phyloP scores from a whole-genome alignment of 2,888 invertebrate species.

The Hypercompe scribonia region DNA sequence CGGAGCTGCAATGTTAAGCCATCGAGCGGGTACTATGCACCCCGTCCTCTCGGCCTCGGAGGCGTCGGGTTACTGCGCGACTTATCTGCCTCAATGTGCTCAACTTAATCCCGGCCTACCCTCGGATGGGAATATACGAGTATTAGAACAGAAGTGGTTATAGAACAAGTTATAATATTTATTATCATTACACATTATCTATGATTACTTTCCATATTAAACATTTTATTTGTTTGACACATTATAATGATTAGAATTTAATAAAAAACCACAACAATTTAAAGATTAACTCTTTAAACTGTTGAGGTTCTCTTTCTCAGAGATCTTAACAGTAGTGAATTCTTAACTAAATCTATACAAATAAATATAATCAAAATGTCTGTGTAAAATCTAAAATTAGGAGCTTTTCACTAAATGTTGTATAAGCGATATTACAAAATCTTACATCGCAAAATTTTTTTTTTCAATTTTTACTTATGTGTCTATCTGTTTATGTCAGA shows the following conservation, averaged over 20 bases:
- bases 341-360: no score
- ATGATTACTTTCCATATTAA: background rate
- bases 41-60: background rate
- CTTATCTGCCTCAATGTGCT: slow-evolving; percentile 9
- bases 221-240: no score
- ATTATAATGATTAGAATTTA: background rate
- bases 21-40: slow-evolving; percentile 11
- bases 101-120: slow-evolving; percentile 17
- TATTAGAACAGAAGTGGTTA: slow-evolving; percentile 11
- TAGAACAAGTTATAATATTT: background rate
- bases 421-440: no score
- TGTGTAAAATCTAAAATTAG: no score
- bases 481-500: no score
- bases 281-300: no score
- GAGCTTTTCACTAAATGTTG: no score
- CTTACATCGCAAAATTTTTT: no score
- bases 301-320: no score
- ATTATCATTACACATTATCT: background rate
- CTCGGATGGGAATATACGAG: slow-evolving; percentile 14
- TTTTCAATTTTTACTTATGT: no score
- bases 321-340: no score
- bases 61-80: slow-evolving; percentile 4
- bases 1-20: slow-evolving; percentile 39
- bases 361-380: no score
- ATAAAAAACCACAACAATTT: background rate